These are phyloP conservation scores for Saxidomus purpurata DNA, from an alignment of 1,140 invertebrate species.

Conservation along the genomic window DNA sequence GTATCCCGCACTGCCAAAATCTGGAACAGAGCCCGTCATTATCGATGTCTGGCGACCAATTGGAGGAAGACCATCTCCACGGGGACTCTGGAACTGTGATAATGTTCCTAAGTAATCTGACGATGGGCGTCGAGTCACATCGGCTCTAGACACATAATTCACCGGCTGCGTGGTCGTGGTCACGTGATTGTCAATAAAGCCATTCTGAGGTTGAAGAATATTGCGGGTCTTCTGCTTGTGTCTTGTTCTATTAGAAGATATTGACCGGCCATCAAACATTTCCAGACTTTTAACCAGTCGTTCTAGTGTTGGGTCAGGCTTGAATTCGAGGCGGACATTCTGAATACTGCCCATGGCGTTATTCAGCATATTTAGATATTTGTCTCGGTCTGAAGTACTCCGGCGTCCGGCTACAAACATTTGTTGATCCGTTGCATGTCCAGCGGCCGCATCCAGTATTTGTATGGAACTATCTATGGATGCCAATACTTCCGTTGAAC, in stretches of 20 bases:
- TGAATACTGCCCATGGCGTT: constrained; percentile 58
- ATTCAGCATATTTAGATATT: constrained; percentile 55
- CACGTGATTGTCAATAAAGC: constrained; percentile 14
- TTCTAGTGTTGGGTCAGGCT: constrained; percentile 59
- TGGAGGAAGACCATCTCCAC: constrained; percentile 29
- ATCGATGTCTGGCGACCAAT: constrained; percentile 29
- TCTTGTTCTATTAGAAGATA: constrained; percentile 36
- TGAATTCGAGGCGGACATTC: constrained; percentile 58
- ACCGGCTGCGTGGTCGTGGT: neutral
- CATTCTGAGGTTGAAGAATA: constrained; percentile 37
- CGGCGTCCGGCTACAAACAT: constrained; percentile 60
- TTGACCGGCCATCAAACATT: constrained; percentile 50
- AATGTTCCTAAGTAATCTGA: constrained; percentile 3
- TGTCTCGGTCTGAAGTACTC: constrained; percentile 46
- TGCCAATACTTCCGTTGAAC: constrained; percentile 47
- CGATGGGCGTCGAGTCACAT: neutral
- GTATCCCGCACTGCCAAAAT: constrained; percentile 47
- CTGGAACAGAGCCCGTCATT: constrained; percentile 51
- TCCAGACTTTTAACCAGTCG: constrained; percentile 55
- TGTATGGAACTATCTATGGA: constrained; percentile 55
- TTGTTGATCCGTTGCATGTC: constrained; percentile 56
- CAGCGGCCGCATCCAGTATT: constrained; percentile 54
- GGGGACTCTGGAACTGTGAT: constrained; percentile 3
- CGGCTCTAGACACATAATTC: neutral
- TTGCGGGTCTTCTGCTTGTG: constrained; percentile 49